Evolutionary conservation across 2,113 vertebrate species (phyloP).

Genomic region (Leptosomus discolor): DNA sequence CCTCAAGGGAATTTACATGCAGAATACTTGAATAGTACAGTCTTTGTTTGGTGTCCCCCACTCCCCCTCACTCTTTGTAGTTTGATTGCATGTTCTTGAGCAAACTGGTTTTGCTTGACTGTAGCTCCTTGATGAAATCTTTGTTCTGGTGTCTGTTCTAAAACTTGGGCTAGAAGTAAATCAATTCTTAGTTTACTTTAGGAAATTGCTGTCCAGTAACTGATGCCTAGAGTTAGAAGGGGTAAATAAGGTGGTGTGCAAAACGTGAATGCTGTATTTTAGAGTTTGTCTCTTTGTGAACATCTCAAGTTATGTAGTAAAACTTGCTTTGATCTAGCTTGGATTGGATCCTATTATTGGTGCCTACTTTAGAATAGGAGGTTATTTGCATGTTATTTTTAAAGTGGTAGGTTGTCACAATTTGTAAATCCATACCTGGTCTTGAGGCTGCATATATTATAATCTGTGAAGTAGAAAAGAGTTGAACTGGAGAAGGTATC

Average conservation of each 20-base stretch:
- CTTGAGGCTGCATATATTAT: not conserved
- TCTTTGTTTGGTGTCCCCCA: not conserved
- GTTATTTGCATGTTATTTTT: not conserved
- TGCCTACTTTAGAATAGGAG: not conserved
- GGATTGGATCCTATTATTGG: not conserved
- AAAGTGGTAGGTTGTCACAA: not conserved
- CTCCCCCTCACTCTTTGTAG: not conserved
- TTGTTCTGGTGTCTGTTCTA: not conserved
- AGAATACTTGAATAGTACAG: not conserved
- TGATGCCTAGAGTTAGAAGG: not conserved
- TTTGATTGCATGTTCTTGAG: not conserved
- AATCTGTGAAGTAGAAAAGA: not conserved
- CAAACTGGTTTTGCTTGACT: not conserved
- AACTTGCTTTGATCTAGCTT: not conserved
- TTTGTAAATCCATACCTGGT: not conserved
- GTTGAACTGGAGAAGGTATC: not conserved
- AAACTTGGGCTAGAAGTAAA: not conserved
- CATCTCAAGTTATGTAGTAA: not conserved
- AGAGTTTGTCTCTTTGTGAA: not conserved
- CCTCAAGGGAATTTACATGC: not conserved
- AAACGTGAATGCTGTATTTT: not conserved
- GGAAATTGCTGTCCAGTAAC: not conserved
- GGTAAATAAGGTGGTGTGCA: not conserved
- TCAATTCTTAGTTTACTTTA: not conserved
- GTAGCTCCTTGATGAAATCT: not conserved